These are phyloP conservation scores for Ranitomeya variabilis DNA, from an alignment of 2,113 vertebrate species.

Conservation along the genomic window DNA sequence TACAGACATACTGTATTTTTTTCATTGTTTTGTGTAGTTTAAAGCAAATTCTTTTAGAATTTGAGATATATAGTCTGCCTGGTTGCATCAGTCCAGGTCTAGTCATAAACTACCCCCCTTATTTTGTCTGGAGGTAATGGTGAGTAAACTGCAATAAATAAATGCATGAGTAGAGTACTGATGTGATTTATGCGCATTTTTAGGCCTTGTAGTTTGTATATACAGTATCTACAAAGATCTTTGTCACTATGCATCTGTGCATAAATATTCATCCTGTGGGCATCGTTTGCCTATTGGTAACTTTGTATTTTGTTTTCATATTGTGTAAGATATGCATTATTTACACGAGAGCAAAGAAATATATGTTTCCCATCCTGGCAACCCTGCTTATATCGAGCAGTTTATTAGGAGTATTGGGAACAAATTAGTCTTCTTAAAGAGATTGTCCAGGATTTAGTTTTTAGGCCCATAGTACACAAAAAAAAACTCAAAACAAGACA, in stretches of 20 bases:
- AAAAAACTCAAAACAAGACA: too few species aligned
- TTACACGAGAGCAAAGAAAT: slow-evolving; percentile 1
- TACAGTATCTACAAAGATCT: background rate
- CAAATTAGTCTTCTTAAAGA: too few species aligned
- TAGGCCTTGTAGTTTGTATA: background rate
- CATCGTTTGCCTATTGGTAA: background rate
- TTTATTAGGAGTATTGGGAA: background rate
- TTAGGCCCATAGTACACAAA: too few species aligned
- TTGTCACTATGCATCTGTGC: background rate
- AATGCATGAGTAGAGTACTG: background rate
- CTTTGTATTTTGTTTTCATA: background rate
- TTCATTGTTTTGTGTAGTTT: background rate
- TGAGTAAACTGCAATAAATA: background rate
- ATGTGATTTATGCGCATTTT: slow-evolving; percentile 9
- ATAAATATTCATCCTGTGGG: slow-evolving; percentile 23
- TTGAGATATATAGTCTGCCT: background rate
- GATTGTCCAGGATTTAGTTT: too few species aligned
- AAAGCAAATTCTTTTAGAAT: background rate
- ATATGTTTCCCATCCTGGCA: background rate
- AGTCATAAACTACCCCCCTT: background rate
- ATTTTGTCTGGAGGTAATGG: background rate
- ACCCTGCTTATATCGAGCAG: background rate
- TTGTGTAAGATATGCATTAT: background rate
- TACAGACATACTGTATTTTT: background rate
- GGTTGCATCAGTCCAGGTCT: background rate